Conservation (phyloP, 1,140 invertebrate genomes). For the Teleopsis dalmanni region DNA sequence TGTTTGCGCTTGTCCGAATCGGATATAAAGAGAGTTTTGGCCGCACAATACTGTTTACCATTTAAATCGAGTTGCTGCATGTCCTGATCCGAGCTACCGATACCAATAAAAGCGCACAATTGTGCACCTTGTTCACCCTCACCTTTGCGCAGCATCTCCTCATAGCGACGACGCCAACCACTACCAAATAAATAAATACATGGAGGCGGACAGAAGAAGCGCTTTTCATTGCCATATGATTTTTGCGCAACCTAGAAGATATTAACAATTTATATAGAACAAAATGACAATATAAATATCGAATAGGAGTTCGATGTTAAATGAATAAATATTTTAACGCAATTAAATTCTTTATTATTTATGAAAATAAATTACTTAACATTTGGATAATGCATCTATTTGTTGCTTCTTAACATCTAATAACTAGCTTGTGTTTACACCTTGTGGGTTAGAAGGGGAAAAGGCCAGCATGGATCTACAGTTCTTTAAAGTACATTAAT, state of each 20-base stretch:
- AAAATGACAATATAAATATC: too few relatives aligned
- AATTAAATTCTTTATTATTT: neutral
- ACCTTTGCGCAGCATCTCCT: conserved; percentile 81
- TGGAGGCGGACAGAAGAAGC: conserved; percentile 98
- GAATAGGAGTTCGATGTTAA: too few relatives aligned
- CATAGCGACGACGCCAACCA: conserved; percentile 90
- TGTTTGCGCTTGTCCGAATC: conserved; percentile 99
- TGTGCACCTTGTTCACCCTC: conserved; percentile 85
- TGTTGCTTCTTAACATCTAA: too few relatives aligned
- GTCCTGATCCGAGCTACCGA: conserved; percentile 97
- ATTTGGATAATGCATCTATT: too few relatives aligned
- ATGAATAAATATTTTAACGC: neutral
- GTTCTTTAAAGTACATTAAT: too few relatives aligned
- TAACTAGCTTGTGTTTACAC: too few relatives aligned
- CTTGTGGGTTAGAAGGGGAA: too few relatives aligned
- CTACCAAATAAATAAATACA: conserved; percentile 98
- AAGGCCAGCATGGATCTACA: too few relatives aligned
- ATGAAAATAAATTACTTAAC: neutral
- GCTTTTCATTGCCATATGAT: conserved; percentile 98
- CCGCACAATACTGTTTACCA: conserved; percentile 95
- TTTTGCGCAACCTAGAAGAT: conserved; percentile 79
- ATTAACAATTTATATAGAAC: too few relatives aligned
- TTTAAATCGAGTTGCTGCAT: conserved; percentile 97
- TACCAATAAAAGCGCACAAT: conserved; percentile 96
- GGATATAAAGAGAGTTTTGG: conserved; percentile 98